phyloP scores from a whole-genome alignment of 2,797 vertebrate genomes.

The Dryobates pubescens region DNA sequence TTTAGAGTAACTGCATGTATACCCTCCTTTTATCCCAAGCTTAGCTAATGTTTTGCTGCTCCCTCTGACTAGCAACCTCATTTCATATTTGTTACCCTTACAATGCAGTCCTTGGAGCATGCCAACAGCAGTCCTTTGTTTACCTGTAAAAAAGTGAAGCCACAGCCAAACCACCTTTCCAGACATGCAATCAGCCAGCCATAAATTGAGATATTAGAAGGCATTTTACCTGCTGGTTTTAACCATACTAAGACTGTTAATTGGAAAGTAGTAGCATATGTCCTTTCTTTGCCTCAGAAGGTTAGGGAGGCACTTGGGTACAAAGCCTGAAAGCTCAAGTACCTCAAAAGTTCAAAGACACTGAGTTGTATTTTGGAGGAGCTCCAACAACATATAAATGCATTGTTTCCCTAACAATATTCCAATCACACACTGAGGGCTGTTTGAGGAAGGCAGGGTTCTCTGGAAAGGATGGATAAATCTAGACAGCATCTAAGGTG shows the following conservation, averaged over 20 bases:
- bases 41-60: neutral
- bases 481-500: rapidly evolving
- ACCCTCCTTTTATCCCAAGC: neutral
- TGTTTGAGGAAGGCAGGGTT: neutral
- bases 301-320: neutral
- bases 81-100: neutral
- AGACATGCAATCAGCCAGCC: neutral
- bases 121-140: neutral
- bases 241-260: neutral
- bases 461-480: neutral
- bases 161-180: neutral
- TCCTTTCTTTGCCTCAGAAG: neutral
- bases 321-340: neutral
- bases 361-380: neutral
- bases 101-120: neutral
- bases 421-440: neutral
- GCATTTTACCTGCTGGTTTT: neutral
- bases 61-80: neutral
- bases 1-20: neutral
- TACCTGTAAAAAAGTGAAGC: neutral
- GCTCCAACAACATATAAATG: neutral
- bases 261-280: neutral
- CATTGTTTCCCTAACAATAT: neutral
- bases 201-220: neutral
- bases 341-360: neutral